Evolutionary conservation across 2,888 invertebrate genomes (phyloP), one percentile per base, ranked within the genome.

Genomic region (Apotomis turbidana): DNA sequence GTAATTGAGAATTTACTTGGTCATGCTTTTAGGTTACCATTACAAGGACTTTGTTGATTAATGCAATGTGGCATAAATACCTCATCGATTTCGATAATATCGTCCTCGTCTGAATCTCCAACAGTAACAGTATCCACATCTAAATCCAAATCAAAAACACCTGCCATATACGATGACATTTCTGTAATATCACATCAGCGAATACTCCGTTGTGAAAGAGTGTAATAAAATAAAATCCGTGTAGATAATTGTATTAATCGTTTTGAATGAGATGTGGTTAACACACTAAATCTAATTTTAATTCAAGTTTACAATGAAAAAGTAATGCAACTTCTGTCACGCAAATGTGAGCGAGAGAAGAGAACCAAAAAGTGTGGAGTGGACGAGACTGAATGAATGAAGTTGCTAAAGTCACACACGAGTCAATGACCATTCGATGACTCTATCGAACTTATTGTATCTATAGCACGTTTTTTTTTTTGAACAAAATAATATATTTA

Each of bases 71-170:
- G 75, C 64, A 79, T 78, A 87, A 91, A 94, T 95, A 98, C 98
- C 95, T 97, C 97, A 94, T 97, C 97, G 78, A 96, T 94, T 86
- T 97, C 97, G 87, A 98, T 96, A 87, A 96, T 96, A 94, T 98
- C 98, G 88, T 98, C 98, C 81, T 97, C 97, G 83, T 97, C 97
- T 86, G 96, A 96, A 88, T 97, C 96, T 85, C 95, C 96, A 79
- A 95, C 94, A 76, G 94, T 93, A 80, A 94, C 94, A 75, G 94
- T 93, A 87, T 94, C 94, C 82, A 93, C 93, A 88, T 95, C 95
- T 86, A 98, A 94, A 93, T 98, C 98, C 90, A 98, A 96, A 95
- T 98, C 98, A 92, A 98, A 98, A 90, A 98, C 97, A 91, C 97
- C 98, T 89, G 97, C 96, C 96, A 97, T 96, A 92, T 93, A 93